Evolutionary conservation across 2,888 invertebrate species (phyloP).

Genomic region (Malacosoma neustria): DNA sequence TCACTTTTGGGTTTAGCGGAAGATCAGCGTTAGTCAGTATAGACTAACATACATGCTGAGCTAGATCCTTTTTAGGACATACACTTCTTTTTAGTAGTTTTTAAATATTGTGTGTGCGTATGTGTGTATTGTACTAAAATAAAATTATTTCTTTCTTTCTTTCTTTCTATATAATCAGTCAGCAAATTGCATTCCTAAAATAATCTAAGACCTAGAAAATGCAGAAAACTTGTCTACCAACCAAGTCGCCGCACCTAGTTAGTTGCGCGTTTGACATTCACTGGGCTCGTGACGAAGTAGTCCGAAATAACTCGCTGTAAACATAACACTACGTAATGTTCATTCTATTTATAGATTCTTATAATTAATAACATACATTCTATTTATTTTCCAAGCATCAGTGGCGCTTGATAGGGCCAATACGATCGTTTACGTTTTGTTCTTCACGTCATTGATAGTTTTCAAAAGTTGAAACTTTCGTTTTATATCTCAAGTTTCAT

Average conservation of each 20-base stretch:
- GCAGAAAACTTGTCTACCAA: slow-evolving; percentile 63
- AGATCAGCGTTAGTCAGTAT: too few species aligned
- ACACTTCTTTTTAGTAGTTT: too few species aligned
- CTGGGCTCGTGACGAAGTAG: slow-evolving; percentile 55
- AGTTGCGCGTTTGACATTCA: slow-evolving; percentile 69
- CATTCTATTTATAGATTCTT: slow-evolving; percentile 62
- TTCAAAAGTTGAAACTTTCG: neutral
- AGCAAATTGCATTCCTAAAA: too few species aligned
- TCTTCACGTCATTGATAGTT: neutral
- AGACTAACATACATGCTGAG: too few species aligned
- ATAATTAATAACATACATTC: slow-evolving; percentile 64
- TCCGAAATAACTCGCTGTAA: slow-evolving; percentile 67
- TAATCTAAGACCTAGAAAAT: slow-evolving; percentile 34
- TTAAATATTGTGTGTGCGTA: too few species aligned
- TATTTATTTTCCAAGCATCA: slow-evolving; percentile 49
- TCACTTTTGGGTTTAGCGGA: too few species aligned
- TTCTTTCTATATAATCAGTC: too few species aligned
- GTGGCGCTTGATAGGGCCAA: slow-evolving; percentile 24
- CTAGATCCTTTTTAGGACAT: too few species aligned
- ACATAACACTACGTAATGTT: slow-evolving; percentile 65
- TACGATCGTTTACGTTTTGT: neutral
- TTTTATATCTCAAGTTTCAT: neutral
- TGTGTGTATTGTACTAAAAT: too few species aligned
- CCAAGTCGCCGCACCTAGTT: slow-evolving; percentile 42
- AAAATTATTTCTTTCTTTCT: too few species aligned